Evolutionary conservation across 2,888 invertebrate genomes (phyloP).

Genomic region (Coenonympha arcania): DNA sequence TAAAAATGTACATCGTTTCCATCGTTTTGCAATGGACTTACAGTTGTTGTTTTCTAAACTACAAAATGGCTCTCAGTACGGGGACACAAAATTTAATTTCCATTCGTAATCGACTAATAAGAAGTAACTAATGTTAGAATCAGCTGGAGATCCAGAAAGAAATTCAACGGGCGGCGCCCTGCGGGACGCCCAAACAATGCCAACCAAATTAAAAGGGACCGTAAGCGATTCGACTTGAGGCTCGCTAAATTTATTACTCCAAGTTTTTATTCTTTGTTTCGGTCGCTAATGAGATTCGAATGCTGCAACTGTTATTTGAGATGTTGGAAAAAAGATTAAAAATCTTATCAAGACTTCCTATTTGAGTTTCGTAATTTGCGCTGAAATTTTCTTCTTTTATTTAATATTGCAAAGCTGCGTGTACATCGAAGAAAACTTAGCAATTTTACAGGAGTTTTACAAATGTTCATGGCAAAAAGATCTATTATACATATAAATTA

Average conservation of each 20-base stretch:
- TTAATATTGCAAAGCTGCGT: not conserved
- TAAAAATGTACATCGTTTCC: no score
- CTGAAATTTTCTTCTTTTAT: not conserved
- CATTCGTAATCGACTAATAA: conserved; percentile 65
- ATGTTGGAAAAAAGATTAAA: conserved; percentile 50
- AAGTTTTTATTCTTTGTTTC: conserved; percentile 66
- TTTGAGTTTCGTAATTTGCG: conserved; percentile 10
- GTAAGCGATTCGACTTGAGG: conserved; percentile 71
- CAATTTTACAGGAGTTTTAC: no score
- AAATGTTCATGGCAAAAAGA: no score
- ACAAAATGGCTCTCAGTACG: conserved; percentile 14
- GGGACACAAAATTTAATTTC: conserved; percentile 51
- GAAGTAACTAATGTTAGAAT: conserved; percentile 64
- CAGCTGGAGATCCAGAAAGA: conserved; percentile 70
- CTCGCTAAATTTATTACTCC: conserved; percentile 72
- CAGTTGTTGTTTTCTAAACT: conserved; percentile 16
- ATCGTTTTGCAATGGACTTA: not conserved
- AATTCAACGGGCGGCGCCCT: conserved; percentile 61
- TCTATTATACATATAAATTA: no score
- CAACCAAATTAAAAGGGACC: conserved; percentile 73
- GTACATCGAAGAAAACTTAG: no score
- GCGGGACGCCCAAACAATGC: conserved; percentile 70
- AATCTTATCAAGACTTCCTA: conserved; percentile 30
- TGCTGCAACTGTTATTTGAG: conserved; percentile 63
- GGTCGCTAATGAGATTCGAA: conserved; percentile 71